Base-by-base conservation (phyloP, 2,888 invertebrate genomes). In the Pediacus dermestoides region DNA sequence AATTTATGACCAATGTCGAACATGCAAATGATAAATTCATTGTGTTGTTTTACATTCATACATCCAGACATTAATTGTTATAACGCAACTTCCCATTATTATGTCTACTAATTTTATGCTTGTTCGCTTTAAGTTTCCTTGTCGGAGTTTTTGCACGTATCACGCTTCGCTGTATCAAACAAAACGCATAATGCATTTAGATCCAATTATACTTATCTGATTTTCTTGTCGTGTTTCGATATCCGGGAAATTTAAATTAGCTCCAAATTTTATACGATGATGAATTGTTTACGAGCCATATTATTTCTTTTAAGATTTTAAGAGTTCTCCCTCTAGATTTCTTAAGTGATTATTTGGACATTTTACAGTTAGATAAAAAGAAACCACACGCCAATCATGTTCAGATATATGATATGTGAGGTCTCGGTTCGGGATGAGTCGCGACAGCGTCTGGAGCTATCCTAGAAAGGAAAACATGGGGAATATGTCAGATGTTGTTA, bases 371-470 rank as follows among this genome's bases (percentile, higher is more conserved):
- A 39, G 32, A 42, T 27, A 47, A 44, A 43, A 44, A 50, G 30
- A 35, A 39, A 44, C 36, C 34, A 34, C 42, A 57, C 64, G 66
- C 65, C 67, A 67, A 66, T 67, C 67, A 67, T 60, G 61, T 61
- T 63, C 61, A 63, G 51, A 49, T 48, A 52, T 50, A 46, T 52
- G 52, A 62, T 64, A 64, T 64, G 61, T 61, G 61, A 64, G 61
- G 51, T 53, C 58, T 56, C 49, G 46, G 54, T 50, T 47, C 51
- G 34, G 59, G 64, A 69, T 66, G 61, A 67, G 65, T 61, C 63
- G 63, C 64, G 69, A 69, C 69, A 66, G 66, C 66, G 66, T 66
- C 66, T 64, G 63, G 62, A 64, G 53, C 58, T 60, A 64, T 65
- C 57, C 61, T 54, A 60, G 61, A 61, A 60, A 59, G 59, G 60